Percentiles rank a stretch among this genome's conserved stretches.
phyloP scores from a whole-genome alignment of 1,140 invertebrate species.

The Drosophila suzukii region DNA sequence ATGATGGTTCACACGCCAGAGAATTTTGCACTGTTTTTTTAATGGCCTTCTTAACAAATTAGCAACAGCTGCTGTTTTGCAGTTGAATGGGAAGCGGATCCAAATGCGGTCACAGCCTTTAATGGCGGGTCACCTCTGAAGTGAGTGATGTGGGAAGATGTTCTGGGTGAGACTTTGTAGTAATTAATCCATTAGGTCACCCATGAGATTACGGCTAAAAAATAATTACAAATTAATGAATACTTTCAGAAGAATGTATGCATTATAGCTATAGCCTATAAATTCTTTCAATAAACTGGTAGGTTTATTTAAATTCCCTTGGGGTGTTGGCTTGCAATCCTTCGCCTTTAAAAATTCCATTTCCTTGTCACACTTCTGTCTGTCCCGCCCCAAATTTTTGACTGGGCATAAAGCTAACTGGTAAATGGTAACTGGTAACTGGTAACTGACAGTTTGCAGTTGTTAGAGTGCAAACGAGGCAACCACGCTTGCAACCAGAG shows the following conservation, averaged over 20 bases:
- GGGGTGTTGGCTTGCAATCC: not conserved
- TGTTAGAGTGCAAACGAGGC: slow-evolving; percentile 75
- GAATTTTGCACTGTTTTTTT: slow-evolving; percentile 63
- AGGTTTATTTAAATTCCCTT: not conserved
- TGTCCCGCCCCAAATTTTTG: slow-evolving; percentile 46
- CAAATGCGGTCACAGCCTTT: slow-evolving; percentile 45
- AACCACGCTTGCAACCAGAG: slow-evolving; percentile 52
- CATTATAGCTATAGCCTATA: not conserved
- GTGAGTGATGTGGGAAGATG: slow-evolving; percentile 71
- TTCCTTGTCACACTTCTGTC: slow-evolving; percentile 50
- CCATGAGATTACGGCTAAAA: not conserved
- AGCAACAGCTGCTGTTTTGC: slow-evolving; percentile 71
- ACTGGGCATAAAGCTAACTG: slow-evolving; percentile 4
- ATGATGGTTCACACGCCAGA: slow-evolving; percentile 58
- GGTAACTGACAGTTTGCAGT: slow-evolving; percentile 60
- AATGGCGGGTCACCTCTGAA: slow-evolving; percentile 32
- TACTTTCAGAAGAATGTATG: too few relatives aligned
- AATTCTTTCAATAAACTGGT: not conserved
- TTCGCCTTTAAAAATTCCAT: slow-evolving; percentile 15
- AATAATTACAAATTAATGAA: not conserved
- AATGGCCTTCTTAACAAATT: slow-evolving; percentile 72
- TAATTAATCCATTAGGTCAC: slow-evolving; percentile 36
- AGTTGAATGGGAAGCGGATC: slow-evolving; percentile 38
- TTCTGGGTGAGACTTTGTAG: slow-evolving; percentile 35
- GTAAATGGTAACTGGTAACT: slow-evolving; percentile 1